Evolutionary conservation across 2,888 invertebrate genomes (phyloP).

Genomic region (Xestia ashworthii): DNA sequence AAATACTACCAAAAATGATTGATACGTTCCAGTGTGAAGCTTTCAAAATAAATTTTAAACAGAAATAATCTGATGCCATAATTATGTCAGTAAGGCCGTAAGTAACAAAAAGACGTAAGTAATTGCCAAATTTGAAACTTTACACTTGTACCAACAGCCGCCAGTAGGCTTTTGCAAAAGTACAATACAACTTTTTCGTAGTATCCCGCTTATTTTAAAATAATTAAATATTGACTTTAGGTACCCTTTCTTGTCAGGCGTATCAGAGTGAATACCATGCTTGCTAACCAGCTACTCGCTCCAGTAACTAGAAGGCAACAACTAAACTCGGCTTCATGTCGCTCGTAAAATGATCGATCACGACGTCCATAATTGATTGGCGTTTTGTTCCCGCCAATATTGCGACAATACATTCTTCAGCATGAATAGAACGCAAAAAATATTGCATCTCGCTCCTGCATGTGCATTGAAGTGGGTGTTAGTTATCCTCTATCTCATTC

Average conservation of each 20-base stretch:
- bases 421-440: slow-evolving; percentile 26
- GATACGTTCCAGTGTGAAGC: too few species aligned
- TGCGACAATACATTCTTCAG: slow-evolving; percentile 54
- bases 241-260: not conserved
- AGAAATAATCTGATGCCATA: too few species aligned
- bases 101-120: too few species aligned
- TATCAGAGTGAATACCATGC: accelerated
- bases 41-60: too few species aligned
- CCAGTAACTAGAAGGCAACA: slow-evolving; percentile 1
- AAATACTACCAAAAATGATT: too few species aligned
- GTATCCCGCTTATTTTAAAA: too few species aligned
- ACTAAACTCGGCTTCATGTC: slow-evolving; percentile 54
- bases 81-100: too few species aligned
- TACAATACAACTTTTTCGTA: too few species aligned
- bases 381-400: slow-evolving; percentile 65
- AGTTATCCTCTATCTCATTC: slow-evolving; percentile 16
- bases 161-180: too few species aligned
- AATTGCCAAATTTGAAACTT: too few species aligned
- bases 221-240: not conserved
- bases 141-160: too few species aligned
- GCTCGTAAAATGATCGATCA: slow-evolving; percentile 70
- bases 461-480: slow-evolving; percentile 4
- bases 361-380: slow-evolving; percentile 69
- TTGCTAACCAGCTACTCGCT: slow-evolving; percentile 3
- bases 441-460: slow-evolving; percentile 30